Percentiles rank a stretch among this genome's conserved stretches.
These are phyloP conservation scores for Mobula birostris DNA, from an alignment of 2,113 vertebrate species.

Conservation along the genomic window DNA sequence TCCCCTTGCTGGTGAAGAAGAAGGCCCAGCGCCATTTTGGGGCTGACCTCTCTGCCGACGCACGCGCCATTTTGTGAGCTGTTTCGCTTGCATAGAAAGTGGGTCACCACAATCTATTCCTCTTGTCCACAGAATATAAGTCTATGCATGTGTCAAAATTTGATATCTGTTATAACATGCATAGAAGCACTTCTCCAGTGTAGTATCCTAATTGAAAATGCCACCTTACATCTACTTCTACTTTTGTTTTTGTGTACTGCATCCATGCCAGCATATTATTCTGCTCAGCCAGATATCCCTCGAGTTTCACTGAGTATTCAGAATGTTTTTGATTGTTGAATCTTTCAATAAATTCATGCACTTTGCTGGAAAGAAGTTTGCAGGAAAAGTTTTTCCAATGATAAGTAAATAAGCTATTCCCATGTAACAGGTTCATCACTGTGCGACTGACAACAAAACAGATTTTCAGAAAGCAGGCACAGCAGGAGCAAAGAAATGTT, in stretches of 20 bases:
- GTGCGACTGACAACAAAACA: slow-evolving; percentile 39
- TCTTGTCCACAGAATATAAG: slow-evolving; percentile 41
- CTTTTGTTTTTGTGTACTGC: slow-evolving; percentile 21
- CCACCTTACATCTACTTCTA: slow-evolving; percentile 29
- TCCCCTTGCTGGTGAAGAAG: too few species aligned
- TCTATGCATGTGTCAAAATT: slow-evolving; percentile 40
- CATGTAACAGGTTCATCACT: slow-evolving; percentile 36
- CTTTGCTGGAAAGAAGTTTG: slow-evolving; percentile 40
- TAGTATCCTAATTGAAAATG: slow-evolving; percentile 37
- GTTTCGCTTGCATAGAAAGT: too few species aligned
- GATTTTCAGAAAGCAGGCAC: slow-evolving; percentile 38
- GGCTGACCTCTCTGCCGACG: too few species aligned
- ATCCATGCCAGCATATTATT: slow-evolving; percentile 38
- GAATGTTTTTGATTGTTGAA: slow-evolving; percentile 39
- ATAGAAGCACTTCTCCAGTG: slow-evolving; percentile 38
- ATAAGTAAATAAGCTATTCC: slow-evolving; percentile 39
- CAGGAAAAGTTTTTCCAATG: slow-evolving; percentile 40
- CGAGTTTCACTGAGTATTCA: slow-evolving; percentile 38
- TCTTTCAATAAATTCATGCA: slow-evolving; percentile 22
- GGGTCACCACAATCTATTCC: neutral
- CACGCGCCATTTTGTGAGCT: too few species aligned
- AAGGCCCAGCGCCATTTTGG: too few species aligned
- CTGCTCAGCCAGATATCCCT: slow-evolving; percentile 38
- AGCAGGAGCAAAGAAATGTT: slow-evolving; percentile 40
- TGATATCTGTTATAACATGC: slow-evolving; percentile 41